phyloP scores from a whole-genome alignment of 2,113 vertebrate species.

The Donacobius atricapilla region DNA sequence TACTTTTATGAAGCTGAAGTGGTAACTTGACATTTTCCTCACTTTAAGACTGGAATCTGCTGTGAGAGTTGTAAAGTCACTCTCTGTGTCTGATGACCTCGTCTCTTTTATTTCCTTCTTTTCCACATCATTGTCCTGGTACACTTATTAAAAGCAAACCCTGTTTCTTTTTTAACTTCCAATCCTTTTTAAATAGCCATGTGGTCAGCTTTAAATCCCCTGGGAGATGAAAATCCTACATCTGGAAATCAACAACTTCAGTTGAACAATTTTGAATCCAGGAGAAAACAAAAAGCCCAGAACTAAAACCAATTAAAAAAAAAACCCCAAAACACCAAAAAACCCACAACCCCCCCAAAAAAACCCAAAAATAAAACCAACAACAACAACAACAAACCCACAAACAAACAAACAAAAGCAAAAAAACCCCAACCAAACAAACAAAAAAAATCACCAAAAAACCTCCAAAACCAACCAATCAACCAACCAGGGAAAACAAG shows the following conservation, averaged over 20 bases:
- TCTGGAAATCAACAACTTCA: background rate
- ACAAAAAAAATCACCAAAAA: too few species aligned
- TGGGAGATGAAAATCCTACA: background rate
- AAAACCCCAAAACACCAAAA: too few species aligned
- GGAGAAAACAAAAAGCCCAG: background rate
- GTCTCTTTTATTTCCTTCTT: background rate
- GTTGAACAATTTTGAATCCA: background rate
- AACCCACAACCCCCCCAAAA: too few species aligned
- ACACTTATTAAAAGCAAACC: background rate
- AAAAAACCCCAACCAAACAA: too few species aligned
- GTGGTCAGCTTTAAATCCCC: background rate
- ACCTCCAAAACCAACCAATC: background rate
- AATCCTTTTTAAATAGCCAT: background rate
- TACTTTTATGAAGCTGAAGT: background rate
- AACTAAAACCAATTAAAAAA: fast-evolving
- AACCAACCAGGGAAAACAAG: background rate
- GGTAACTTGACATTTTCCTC: background rate
- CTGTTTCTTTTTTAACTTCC: background rate
- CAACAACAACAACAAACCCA: too few species aligned
- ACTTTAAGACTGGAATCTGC: background rate
- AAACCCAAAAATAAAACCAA: too few species aligned
- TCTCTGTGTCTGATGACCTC: background rate
- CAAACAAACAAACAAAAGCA: too few species aligned
- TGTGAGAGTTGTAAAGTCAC: background rate
- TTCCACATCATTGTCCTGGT: background rate